Evolutionary conservation across 92 coral and sea anemone species (phyloP).

Genomic region (Epizoanthus fatuus): DNA sequence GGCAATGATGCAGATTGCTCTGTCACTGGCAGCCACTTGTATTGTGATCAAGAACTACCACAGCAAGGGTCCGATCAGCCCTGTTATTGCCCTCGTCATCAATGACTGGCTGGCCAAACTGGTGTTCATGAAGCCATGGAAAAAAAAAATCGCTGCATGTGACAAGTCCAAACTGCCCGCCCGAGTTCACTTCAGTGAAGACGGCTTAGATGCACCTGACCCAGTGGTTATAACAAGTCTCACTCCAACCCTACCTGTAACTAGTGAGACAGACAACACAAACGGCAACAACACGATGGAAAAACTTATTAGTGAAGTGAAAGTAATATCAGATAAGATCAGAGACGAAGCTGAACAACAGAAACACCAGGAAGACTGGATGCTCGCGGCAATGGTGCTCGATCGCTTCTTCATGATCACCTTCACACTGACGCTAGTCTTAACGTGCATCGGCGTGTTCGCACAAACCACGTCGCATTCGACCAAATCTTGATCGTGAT

Average conservation of each 20-base stretch:
- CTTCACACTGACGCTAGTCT: background rate
- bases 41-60: slow-evolving; percentile 58
- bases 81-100: slow-evolving; percentile 33
- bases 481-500: background rate
- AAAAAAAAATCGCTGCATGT: background rate
- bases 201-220: background rate
- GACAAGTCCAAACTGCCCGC: too few species aligned
- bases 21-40: slow-evolving; percentile 72
- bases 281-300: background rate
- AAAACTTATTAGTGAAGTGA: slow-evolving; percentile 17
- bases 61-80: slow-evolving; percentile 51
- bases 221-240: background rate
- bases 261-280: background rate
- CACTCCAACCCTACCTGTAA: background rate
- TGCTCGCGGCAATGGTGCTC: slow-evolving; percentile 28
- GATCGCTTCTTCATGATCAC: slow-evolving; percentile 32
- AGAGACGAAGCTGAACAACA: slow-evolving; percentile 21
- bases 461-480: background rate
- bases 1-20: slow-evolving; percentile 60
- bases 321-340: slow-evolving; percentile 18
- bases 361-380: slow-evolving; percentile 19
- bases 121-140: slow-evolving; percentile 41
- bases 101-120: slow-evolving; percentile 61
- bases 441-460: slow-evolving; percentile 1
- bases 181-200: too few species aligned